A percentile compares a stretch with the other conserved stretches of the same genome.
Conservation (phyloP, 2,888 invertebrate species). For the Microctonus hyperodae region DNA sequence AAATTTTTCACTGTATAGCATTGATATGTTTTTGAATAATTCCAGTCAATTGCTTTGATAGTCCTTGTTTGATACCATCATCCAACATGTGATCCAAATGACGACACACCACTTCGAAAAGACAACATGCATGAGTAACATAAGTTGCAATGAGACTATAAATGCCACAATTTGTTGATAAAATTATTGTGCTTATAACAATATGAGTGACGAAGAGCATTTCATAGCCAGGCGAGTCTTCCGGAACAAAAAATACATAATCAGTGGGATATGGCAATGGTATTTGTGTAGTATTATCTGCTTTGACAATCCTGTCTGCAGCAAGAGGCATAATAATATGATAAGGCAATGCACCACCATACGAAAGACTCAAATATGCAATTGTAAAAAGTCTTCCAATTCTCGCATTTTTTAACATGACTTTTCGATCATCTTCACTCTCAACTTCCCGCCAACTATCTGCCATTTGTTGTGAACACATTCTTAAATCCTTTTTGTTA, state of each 20-base stretch:
- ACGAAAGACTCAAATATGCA: constrained; percentile 51
- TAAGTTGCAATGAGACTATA: constrained; percentile 49
- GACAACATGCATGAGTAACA: constrained; percentile 49
- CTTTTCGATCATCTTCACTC: constrained; percentile 46
- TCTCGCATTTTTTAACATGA: constrained; percentile 53
- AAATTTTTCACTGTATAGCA: constrained; percentile 35
- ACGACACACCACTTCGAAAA: constrained; percentile 46
- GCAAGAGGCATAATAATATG: constrained; percentile 53
- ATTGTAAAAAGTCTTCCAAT: constrained; percentile 52
- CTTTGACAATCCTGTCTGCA: constrained; percentile 43
- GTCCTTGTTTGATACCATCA: constrained; percentile 9
- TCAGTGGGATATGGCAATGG: constrained; percentile 50
- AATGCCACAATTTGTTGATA: constrained; percentile 50
- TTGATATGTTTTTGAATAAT: constrained; percentile 35
- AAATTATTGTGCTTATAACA: constrained; percentile 48
- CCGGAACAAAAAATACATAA: constrained; percentile 48
- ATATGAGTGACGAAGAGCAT: constrained; percentile 48
- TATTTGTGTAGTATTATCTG: constrained; percentile 47
- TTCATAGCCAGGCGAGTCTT: constrained; percentile 47
- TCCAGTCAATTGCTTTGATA: constrained; percentile 23
- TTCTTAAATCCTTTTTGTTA: constrained; percentile 48
- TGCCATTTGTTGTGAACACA: constrained; percentile 50
- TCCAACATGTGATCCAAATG: constrained; percentile 38
- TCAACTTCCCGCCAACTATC: constrained; percentile 48
- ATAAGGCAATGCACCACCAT: constrained; percentile 56